Conservation (phyloP, 2,888 invertebrate genomes). For the Lamellibrachia columna region DNA sequence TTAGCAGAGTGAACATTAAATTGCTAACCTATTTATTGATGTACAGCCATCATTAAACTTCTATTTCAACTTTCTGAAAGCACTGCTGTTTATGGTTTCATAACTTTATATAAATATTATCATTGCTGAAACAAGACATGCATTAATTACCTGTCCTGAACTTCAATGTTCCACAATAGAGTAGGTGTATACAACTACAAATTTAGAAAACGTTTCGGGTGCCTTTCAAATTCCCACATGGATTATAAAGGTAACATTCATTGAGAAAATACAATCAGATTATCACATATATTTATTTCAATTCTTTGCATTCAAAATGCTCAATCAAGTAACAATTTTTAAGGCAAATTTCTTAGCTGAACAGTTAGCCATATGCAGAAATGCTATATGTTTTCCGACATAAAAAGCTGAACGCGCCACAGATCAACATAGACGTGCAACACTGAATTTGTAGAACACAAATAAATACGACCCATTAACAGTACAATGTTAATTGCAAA, state of each 20-base stretch:
- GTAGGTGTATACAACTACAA: not conserved
- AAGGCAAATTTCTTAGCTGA: not conserved
- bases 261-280: conserved; percentile 9
- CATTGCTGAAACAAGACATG: not conserved
- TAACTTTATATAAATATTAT: not conserved
- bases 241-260: not conserved
- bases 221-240: not conserved
- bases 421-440: not conserved
- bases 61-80: not conserved
- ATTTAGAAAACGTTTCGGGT: not conserved
- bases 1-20: not conserved
- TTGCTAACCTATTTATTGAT: not conserved
- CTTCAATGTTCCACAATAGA: not conserved
- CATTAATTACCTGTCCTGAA: not conserved
- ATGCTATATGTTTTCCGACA: not conserved
- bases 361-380: not conserved
- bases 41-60: not conserved
- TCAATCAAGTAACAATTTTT: not conserved
- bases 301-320: conserved; percentile 3
- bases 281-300: conserved; percentile 3
- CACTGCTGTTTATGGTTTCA: not conserved
- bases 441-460: conserved; percentile 8
- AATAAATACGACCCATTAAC: conserved; percentile 12
- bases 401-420: not conserved
- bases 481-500: not conserved